Evolutionary conservation across 2,797 vertebrate species (phyloP), one percentile per base, ranked within the genome.

Genomic region (Liasis olivaceus): DNA sequence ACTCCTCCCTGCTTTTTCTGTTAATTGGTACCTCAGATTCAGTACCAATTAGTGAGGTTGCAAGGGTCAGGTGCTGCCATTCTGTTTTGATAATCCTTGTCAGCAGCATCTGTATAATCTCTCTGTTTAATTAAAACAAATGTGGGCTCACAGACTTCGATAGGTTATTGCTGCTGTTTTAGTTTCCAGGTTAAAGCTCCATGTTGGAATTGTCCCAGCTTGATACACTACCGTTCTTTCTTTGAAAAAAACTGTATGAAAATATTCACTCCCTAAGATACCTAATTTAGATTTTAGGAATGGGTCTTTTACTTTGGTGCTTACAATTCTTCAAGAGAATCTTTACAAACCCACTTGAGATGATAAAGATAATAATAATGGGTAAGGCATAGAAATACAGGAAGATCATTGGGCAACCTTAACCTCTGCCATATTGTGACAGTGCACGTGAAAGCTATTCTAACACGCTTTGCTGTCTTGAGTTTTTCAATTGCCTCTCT

Each of bases 81-180:
- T 98, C 97, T 97, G 96, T 96, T 98, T 98, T 97, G 97, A 98
- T 98, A 98, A 98, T 98, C 98, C 98, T 98, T 98, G 97, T 99
- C 98, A 98, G 98, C 96, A 97, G 93, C 94, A 95, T 98, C 98
- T 97, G 97, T 98, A 97, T 96, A 97, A 98, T 98, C 97, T 97
- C 98, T 98, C 98, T 98, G 97, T 98, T 98, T 98, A 98, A 98
- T 98, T 98, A 98, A 97, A 97, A 97, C 97, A 97, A 98, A 97
- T 98, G 97, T 97, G 96, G 96, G 97, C 97, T 96, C 97, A 96
- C 98, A 98, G 98, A 98, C 98, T 98, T 97, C 96, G 97, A 97
- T 97, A 97, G 97, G 94, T 96, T 95, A 69, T 14, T 72, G 64
- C 24, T 88, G 51, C 60, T 90, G 28, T 47, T 20, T 64, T 96